Percentiles rank a stretch among this genome's conserved stretches.
Conservation (phyloP, 2,888 invertebrate genomes). For the Perizoma affinitatum region DNA sequence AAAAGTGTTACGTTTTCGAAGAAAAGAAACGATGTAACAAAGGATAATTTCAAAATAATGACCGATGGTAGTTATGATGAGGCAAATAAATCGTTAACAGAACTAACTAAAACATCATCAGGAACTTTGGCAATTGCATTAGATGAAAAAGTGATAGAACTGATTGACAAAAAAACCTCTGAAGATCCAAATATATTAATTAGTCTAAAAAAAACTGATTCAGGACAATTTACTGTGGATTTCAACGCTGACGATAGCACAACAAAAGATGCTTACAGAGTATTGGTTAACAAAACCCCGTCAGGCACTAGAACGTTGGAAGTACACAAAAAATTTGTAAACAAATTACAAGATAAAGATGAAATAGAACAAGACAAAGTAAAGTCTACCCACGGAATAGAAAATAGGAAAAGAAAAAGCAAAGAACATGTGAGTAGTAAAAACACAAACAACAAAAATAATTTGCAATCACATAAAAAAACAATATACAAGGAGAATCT, state of each 20-base stretch:
- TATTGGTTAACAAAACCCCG: constrained; percentile 40
- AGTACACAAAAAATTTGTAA: constrained; percentile 40
- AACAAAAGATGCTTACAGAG: constrained; percentile 29
- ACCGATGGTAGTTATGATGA: constrained; percentile 3
- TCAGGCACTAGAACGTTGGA: constrained; percentile 47
- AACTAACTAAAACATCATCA: constrained; percentile 46
- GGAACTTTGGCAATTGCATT: constrained; percentile 50
- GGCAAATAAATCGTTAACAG: constrained; percentile 28
- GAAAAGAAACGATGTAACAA: constrained; percentile 31
- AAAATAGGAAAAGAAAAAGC: background rate
- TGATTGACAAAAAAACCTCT: constrained; percentile 47
- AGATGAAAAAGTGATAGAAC: constrained; percentile 48
- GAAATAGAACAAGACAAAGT: constrained; percentile 11
- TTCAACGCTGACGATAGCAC: constrained; percentile 38
- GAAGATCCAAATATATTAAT: constrained; percentile 41
- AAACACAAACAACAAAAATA: constrained; percentile 1
- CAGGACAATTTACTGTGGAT: constrained; percentile 45
- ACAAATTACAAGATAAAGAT: constrained; percentile 27
- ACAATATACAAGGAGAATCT: constrained; percentile 1
- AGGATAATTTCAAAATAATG: constrained; percentile 23
- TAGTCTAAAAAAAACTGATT: constrained; percentile 43
- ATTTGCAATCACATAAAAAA: background rate
- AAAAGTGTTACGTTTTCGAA: constrained; percentile 21
- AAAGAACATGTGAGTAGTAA: background rate
- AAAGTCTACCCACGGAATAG: background rate